Conservation (phyloP, 2,888 invertebrate genomes). For the Ethmia dodecea region DNA sequence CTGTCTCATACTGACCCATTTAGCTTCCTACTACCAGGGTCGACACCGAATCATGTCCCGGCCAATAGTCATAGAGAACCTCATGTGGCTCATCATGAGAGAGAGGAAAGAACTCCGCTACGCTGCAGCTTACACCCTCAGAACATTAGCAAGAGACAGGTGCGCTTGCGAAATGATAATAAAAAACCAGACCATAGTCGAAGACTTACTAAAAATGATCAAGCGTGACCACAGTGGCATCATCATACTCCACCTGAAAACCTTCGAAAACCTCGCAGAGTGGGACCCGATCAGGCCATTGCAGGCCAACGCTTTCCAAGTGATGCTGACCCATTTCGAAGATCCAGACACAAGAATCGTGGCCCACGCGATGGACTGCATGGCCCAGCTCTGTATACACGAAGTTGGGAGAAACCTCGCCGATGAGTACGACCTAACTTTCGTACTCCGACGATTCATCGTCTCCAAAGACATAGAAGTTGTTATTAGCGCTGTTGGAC, state of each 20-base stretch:
- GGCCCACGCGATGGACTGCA: conserved; percentile 50
- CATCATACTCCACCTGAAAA: conserved; percentile 48
- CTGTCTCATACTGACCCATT: conserved; percentile 43
- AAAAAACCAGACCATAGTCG: conserved; percentile 38
- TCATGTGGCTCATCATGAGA: conserved; percentile 45
- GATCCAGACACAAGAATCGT: conserved; percentile 39
- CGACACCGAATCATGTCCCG: conserved; percentile 42
- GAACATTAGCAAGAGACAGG: conserved; percentile 41
- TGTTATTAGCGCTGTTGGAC: conserved; percentile 42
- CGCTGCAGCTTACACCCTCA: conserved; percentile 50
- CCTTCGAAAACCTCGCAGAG: conserved; percentile 43
- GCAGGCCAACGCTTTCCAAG: conserved; percentile 54
- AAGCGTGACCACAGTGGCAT: conserved; percentile 56
- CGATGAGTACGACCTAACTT: conserved; percentile 50
- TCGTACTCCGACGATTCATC: conserved; percentile 32
- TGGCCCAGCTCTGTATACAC: conserved; percentile 59
- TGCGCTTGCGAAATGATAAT: conserved; percentile 42
- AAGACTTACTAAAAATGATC: conserved; percentile 52
- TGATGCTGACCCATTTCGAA: conserved; percentile 43
- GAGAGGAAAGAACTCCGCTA: conserved; percentile 59
- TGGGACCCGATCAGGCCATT: conserved; percentile 49
- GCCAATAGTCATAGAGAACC: conserved; percentile 40
- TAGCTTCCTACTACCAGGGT: conserved; percentile 49
- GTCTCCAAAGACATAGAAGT: conserved; percentile 31
- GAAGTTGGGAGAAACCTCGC: conserved; percentile 49